These are phyloP conservation scores for Thrips palmi DNA, from an alignment of 1,140 invertebrate genomes.

Conservation along the genomic window DNA sequence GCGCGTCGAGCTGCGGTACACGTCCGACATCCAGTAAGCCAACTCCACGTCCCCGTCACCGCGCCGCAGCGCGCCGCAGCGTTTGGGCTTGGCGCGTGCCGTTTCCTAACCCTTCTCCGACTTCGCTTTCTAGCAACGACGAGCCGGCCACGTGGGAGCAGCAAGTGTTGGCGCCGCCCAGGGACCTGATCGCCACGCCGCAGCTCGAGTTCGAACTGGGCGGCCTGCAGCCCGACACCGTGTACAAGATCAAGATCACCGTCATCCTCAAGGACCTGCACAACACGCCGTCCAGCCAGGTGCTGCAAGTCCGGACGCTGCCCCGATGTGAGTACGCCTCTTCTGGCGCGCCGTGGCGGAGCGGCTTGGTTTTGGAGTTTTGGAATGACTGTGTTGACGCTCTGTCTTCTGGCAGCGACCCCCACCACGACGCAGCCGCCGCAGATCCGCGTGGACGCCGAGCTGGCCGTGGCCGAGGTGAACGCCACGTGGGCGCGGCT, in stretches of 20 bases:
- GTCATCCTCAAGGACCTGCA: constrained; percentile 50
- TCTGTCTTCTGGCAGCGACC: constrained; percentile 14
- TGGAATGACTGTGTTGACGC: constrained; percentile 1
- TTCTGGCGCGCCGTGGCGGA: background rate
- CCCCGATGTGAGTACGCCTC: constrained; percentile 22
- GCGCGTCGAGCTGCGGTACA: constrained; percentile 64
- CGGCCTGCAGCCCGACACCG: constrained; percentile 53
- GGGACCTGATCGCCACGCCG: constrained; percentile 62
- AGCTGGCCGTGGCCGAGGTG: constrained; percentile 46
- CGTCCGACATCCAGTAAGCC: constrained; percentile 44
- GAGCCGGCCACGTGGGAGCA: constrained; percentile 56
- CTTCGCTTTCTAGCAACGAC: constrained; percentile 30
- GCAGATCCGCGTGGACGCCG: constrained; percentile 47
- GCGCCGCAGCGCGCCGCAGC: background rate
- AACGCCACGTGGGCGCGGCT: constrained; percentile 60
- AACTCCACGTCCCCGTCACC: background rate
- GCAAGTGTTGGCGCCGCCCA: constrained; percentile 66
- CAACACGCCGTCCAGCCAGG: constrained; percentile 49
- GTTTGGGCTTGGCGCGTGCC: background rate
- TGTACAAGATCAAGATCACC: constrained; percentile 63
- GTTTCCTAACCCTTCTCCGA: background rate
- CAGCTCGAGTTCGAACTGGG: constrained; percentile 65
- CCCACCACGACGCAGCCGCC: constrained; percentile 35
- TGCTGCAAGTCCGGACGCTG: constrained; percentile 50
- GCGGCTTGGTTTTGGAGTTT: constrained; percentile 3